These are phyloP conservation scores for Ahaetulla prasina DNA, from an alignment of 2,113 vertebrate genomes.

Conservation along the genomic window DNA sequence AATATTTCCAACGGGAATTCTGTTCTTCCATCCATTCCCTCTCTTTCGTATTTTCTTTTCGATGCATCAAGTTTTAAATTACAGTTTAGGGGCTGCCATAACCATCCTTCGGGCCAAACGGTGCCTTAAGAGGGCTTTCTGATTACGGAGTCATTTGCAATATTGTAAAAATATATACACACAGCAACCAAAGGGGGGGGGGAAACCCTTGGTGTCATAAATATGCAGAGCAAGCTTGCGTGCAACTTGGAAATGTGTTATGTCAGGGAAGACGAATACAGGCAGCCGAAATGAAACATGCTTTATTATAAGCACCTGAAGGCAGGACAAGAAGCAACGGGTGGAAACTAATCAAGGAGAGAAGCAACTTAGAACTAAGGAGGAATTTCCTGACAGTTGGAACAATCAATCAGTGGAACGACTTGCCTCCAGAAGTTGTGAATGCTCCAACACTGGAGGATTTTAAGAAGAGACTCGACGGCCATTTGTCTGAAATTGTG, in stretches of 20 bases:
- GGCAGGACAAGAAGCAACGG: too few species aligned
- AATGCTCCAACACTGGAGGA: too few species aligned
- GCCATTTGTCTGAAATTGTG: too few species aligned
- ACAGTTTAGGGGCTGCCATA: constrained; percentile 39
- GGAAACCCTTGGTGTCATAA: neutral
- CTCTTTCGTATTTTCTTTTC: constrained; percentile 31
- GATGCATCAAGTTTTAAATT: constrained; percentile 60
- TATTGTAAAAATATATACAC: too few species aligned
- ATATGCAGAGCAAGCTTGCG: neutral
- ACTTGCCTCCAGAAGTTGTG: too few species aligned
- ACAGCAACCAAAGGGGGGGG: neutral
- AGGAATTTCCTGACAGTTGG: too few species aligned
- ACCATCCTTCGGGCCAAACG: constrained; percentile 53
- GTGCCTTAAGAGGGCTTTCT: constrained; percentile 58
- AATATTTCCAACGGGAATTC: constrained; percentile 12
- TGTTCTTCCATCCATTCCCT: constrained; percentile 15
- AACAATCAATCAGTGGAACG: too few species aligned
- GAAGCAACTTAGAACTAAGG: too few species aligned
- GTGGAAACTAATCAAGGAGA: too few species aligned
- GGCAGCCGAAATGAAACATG: neutral
- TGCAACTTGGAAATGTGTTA: neutral
- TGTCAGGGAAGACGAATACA: neutral
- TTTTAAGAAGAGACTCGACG: too few species aligned
- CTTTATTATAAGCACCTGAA: too few species aligned
- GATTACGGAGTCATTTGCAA: constrained; percentile 66